Conservation (phyloP, 2,888 invertebrate species). For the Sialis lutaria region DNA sequence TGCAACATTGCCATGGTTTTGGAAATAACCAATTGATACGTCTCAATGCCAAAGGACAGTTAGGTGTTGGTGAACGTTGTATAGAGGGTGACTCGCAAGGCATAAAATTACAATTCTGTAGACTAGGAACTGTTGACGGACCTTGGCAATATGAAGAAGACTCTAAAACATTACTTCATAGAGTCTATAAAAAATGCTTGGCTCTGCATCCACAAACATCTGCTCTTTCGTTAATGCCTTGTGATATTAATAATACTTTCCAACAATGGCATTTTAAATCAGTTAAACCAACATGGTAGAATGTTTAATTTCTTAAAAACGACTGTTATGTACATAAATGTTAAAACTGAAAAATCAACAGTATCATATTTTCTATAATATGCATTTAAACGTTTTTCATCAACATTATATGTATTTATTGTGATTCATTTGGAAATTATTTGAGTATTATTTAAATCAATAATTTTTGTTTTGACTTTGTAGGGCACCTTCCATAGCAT, state of each 20-base stretch:
- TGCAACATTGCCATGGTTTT: conserved; percentile 82
- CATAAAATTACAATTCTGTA: conserved; percentile 78
- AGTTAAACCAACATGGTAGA: conserved; percentile 46
- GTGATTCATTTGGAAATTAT: too few species aligned
- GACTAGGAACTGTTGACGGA: conserved; percentile 83
- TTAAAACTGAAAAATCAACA: too few species aligned
- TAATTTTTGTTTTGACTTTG: too few species aligned
- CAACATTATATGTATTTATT: too few species aligned
- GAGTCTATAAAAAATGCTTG: conserved; percentile 64
- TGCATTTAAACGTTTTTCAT: too few species aligned
- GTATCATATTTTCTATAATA: too few species aligned
- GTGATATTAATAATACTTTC: conserved; percentile 70
- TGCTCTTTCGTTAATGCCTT: conserved; percentile 61
- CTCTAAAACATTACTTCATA: conserved; percentile 53
- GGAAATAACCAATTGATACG: conserved; percentile 90
- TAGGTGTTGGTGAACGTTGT: conserved; percentile 92
- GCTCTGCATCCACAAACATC: conserved; percentile 68
- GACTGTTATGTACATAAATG: too few species aligned
- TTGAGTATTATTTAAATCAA: too few species aligned
- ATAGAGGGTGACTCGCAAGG: conserved; percentile 76
- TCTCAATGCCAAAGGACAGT: conserved; percentile 83
- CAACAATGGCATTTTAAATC: conserved; percentile 78
- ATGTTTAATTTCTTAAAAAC: not conserved
- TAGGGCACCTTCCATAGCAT: too few species aligned
- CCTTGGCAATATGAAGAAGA: conserved; percentile 84